Conservation (phyloP, 2,888 invertebrate species). For the Empis stercorea region DNA sequence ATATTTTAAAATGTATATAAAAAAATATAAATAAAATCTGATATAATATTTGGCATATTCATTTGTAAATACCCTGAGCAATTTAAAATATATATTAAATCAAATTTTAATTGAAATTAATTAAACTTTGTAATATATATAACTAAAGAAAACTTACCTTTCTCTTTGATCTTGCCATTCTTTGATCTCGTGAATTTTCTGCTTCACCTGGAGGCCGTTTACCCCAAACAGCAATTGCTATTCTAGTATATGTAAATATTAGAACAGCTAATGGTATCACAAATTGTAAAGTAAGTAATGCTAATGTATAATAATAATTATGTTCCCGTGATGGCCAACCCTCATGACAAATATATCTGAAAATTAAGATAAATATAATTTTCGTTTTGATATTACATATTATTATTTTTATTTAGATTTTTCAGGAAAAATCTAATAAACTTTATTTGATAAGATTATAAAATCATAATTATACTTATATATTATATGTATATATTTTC, state of each 20-base stretch:
- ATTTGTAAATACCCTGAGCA: too few species aligned
- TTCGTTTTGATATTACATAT: background rate
- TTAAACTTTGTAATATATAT: too few species aligned
- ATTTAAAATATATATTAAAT: too few species aligned
- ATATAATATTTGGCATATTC: too few species aligned
- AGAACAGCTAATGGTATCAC: conserved; percentile 67
- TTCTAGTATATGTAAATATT: conserved; percentile 73
- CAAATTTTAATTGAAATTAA: too few species aligned
- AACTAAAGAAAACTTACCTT: conserved; percentile 46
- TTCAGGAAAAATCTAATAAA: too few species aligned
- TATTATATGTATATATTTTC: too few species aligned
- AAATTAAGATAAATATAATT: conserved; percentile 20
- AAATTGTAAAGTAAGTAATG: conserved; percentile 71
- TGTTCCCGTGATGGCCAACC: conserved; percentile 52
- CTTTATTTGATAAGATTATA: too few species aligned
- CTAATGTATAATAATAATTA: conserved; percentile 61
- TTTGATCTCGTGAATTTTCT: conserved; percentile 64
- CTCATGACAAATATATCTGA: conserved; percentile 58
- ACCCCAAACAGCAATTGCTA: conserved; percentile 78
- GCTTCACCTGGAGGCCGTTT: conserved; percentile 80
- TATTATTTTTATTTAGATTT: too few species aligned
- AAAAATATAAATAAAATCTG: too few species aligned
- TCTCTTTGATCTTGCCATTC: conserved; percentile 73
- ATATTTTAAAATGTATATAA: too few species aligned
- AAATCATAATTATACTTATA: too few species aligned